Evolutionary conservation across 2,113 vertebrate species (phyloP).

Genomic region (Anseranas semipalmata): DNA sequence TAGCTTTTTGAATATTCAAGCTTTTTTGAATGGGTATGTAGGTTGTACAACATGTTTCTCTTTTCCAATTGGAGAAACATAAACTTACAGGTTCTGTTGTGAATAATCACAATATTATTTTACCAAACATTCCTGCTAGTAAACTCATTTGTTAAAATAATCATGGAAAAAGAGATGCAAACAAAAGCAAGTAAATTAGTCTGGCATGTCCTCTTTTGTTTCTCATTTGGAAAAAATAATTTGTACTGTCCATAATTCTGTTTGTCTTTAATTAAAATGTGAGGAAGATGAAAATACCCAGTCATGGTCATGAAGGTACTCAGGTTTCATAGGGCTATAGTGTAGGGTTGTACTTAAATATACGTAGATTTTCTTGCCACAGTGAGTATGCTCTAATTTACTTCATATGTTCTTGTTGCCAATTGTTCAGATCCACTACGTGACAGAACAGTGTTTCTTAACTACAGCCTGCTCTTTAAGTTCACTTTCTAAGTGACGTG

Average conservation of each 20-base stretch:
- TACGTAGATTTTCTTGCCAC: background rate
- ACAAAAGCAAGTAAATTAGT: constrained; percentile 54
- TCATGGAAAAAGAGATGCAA: constrained; percentile 39
- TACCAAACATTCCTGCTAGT: constrained; percentile 53
- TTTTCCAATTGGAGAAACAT: constrained; percentile 43
- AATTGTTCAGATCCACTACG: background rate
- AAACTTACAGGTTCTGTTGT: constrained; percentile 56
- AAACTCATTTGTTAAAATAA: constrained; percentile 64
- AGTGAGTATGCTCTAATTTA: accelerated
- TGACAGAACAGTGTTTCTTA: accelerated
- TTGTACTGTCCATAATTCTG: constrained; percentile 23
- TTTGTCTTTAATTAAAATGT: constrained; percentile 53
- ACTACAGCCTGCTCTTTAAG: accelerated
- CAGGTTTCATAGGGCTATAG: background rate
- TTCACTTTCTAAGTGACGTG: accelerated
- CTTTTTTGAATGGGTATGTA: constrained; percentile 40
- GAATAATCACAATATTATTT: constrained; percentile 71
- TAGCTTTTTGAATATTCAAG: constrained; percentile 61
- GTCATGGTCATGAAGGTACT: background rate
- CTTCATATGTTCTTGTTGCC: accelerated
- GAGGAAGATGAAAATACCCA: background rate
- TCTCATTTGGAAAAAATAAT: constrained; percentile 30
- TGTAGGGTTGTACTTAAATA: background rate
- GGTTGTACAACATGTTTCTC: constrained; percentile 41
- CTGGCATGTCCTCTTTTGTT: constrained; percentile 6